These are phyloP conservation scores for Globodera ellingtonae DNA, from an alignment of 1,140 invertebrate species.

Conservation along the genomic window DNA sequence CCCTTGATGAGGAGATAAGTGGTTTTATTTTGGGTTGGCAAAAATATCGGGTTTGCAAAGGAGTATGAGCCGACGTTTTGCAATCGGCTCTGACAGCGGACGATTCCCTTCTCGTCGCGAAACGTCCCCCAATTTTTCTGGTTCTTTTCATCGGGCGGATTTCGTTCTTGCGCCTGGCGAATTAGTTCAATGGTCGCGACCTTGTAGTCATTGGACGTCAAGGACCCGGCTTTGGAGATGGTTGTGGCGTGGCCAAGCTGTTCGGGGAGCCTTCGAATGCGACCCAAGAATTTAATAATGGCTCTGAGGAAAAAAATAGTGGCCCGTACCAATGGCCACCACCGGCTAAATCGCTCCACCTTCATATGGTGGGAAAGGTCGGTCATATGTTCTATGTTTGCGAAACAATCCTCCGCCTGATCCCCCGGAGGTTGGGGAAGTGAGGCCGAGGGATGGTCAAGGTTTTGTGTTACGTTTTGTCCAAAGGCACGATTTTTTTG, in stretches of 20 bases:
- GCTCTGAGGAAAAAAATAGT: too few relatives aligned
- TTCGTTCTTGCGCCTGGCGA: background rate
- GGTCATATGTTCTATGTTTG: too few relatives aligned
- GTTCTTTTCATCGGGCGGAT: background rate
- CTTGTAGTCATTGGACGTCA: background rate
- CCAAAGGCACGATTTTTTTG: background rate
- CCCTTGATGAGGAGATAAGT: background rate
- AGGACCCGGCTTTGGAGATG: background rate
- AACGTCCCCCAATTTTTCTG: background rate
- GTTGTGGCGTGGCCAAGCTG: too few relatives aligned
- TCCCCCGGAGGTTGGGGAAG: too few relatives aligned
- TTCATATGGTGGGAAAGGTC: too few relatives aligned
- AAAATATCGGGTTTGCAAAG: slow-evolving; percentile 2
- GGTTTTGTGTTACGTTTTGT: background rate
- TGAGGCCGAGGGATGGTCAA: background rate
- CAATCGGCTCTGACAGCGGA: background rate
- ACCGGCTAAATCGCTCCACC: too few relatives aligned
- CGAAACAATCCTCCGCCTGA: too few relatives aligned
- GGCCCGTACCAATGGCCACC: too few relatives aligned
- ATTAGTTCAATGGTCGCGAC: background rate
- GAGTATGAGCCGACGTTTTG: background rate
- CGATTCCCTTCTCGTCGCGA: background rate
- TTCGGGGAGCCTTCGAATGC: too few relatives aligned
- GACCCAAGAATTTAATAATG: too few relatives aligned
- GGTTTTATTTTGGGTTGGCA: background rate